phyloP scores from a whole-genome alignment of 2,888 invertebrate genomes.

The Mythimna ferrago region DNA sequence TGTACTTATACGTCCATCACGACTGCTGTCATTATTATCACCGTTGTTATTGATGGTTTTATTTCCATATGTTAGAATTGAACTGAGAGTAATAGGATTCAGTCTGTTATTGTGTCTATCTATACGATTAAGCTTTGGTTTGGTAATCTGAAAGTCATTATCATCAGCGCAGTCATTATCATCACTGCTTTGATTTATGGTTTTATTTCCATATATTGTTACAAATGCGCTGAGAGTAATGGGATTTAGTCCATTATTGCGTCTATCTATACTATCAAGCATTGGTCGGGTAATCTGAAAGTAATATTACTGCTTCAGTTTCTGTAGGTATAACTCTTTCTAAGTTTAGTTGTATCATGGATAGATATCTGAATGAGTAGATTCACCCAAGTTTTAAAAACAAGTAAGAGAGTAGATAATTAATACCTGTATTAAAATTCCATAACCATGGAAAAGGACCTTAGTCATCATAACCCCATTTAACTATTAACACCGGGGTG shows the following conservation, averaged over 20 bases:
- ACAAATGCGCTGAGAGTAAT: slow-evolving; percentile 15
- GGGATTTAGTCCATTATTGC: slow-evolving; percentile 23
- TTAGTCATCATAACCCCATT: too few relatives aligned
- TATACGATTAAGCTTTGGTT: slow-evolving; percentile 9
- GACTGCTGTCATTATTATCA: background rate
- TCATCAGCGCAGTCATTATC: too few relatives aligned
- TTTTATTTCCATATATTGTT: background rate
- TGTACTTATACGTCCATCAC: background rate
- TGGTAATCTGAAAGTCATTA: slow-evolving; percentile 33
- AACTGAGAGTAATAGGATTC: slow-evolving; percentile 19
- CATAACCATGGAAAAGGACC: too few relatives aligned
- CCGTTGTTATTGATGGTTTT: background rate
- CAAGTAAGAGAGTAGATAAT: too few relatives aligned
- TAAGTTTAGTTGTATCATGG: background rate
- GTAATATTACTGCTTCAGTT: background rate
- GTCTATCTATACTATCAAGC: slow-evolving; percentile 26
- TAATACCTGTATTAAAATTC: too few relatives aligned
- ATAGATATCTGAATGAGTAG: too few relatives aligned
- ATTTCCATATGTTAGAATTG: slow-evolving; percentile 2
- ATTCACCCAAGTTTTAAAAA: too few relatives aligned
- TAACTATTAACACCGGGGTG: too few relatives aligned
- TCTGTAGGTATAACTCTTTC: background rate
- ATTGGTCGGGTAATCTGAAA: slow-evolving; percentile 36
- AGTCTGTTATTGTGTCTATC: slow-evolving; percentile 32
- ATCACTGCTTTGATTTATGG: background rate